Percentiles rank a stretch among this genome's conserved stretches.
Evolutionary conservation across 2,888 invertebrate genomes (phyloP).

Genomic region (Chymomyza caudatula): DNA sequence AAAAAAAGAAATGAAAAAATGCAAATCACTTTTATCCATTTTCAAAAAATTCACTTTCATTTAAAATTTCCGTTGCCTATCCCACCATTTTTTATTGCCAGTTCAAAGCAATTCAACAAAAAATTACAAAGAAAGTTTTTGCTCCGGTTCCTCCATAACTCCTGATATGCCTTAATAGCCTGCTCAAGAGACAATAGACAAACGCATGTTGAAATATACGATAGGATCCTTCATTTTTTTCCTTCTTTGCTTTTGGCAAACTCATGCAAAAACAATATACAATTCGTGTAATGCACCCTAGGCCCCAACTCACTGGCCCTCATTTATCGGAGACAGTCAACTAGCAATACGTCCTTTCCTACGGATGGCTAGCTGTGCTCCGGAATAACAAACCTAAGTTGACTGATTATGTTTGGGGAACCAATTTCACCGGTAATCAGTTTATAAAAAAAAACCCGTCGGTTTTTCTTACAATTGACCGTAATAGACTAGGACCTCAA

Average conservation of each 20-base stretch:
- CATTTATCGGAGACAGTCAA: too few species aligned
- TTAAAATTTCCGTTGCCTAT: neutral
- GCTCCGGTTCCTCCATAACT: conserved; percentile 1
- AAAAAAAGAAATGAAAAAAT: too few species aligned
- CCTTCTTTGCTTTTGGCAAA: neutral
- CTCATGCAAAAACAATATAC: neutral
- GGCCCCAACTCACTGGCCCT: too few species aligned
- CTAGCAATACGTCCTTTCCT: too few species aligned
- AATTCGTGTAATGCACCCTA: neutral
- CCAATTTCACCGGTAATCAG: too few species aligned
- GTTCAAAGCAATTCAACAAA: neutral
- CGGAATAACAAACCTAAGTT: too few species aligned
- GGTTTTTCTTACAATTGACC: too few species aligned
- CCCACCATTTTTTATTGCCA: neutral
- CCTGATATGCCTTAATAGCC: conserved; percentile 39
- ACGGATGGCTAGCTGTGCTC: too few species aligned
- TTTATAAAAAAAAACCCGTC: too few species aligned
- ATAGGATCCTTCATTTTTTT: neutral
- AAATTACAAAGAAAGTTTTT: conserved; percentile 10
- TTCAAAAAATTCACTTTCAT: neutral
- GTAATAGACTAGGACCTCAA: too few species aligned
- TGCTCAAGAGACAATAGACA: conserved; percentile 30
- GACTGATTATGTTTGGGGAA: too few species aligned
- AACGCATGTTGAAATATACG: neutral
- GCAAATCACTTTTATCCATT: conserved; percentile 32